These are phyloP conservation scores for Parotocinclus haroldoi DNA, from an alignment of 2,797 vertebrate species.

Conservation along the genomic window DNA sequence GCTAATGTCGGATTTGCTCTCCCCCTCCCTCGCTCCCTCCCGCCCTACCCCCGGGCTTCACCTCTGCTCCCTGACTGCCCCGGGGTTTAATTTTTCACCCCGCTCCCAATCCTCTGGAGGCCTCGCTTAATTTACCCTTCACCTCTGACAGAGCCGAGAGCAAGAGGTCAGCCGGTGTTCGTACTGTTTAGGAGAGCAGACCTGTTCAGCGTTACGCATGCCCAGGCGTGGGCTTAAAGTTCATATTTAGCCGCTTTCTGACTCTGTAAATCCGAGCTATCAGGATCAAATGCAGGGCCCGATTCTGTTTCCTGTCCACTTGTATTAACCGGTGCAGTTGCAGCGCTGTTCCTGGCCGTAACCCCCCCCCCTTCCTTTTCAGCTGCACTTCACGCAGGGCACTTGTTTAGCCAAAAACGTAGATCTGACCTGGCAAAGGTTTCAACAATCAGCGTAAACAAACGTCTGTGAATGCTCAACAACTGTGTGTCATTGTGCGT, in stretches of 20 bases:
- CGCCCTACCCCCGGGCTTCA: constrained; percentile 6
- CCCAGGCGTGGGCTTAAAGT: constrained; percentile 18
- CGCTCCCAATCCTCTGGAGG: constrained; percentile 32
- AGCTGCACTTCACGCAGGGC: too few species aligned
- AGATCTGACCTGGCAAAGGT: too few species aligned
- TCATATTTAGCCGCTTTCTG: background rate
- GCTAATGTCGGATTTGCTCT: constrained; percentile 7
- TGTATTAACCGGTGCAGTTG: too few species aligned
- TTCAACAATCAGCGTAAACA: too few species aligned
- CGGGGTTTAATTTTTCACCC: constrained; percentile 37
- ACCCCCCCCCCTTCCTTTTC: too few species aligned
- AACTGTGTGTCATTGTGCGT: too few species aligned
- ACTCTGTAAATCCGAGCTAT: background rate
- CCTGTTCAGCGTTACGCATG: constrained; percentile 26
- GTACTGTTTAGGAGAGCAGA: constrained; percentile 34
- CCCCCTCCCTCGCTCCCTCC: background rate
- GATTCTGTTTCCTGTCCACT: constrained; percentile 13
- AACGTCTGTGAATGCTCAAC: too few species aligned
- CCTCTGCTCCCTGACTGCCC: constrained; percentile 35
- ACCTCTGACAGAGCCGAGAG: constrained; percentile 23
- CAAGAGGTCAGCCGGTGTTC: constrained; percentile 15
- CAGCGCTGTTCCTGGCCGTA: too few species aligned
- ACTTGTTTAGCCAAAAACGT: too few species aligned
- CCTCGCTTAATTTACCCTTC: constrained; percentile 39
- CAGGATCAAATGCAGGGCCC: background rate